Evolutionary conservation across 2,888 invertebrate genomes (phyloP), one percentile per base, ranked within the genome.

Genomic region (Himalopsyche japonica): DNA sequence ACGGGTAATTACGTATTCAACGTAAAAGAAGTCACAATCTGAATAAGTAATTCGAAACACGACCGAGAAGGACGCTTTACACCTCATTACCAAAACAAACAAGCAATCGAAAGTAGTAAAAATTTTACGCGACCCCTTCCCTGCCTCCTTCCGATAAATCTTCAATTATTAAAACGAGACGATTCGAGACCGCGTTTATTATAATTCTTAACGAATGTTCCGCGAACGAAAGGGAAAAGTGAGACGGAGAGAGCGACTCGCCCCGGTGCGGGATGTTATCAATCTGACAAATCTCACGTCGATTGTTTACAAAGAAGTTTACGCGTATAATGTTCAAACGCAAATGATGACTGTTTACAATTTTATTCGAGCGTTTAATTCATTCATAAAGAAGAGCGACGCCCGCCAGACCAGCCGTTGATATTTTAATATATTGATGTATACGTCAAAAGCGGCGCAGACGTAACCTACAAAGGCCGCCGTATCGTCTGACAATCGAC

Each of bases 51-150:
- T 57, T 57, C 57, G 24, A 10, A 20, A 24, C 57, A 57, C 57
- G 57, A 57, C 57, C 57, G 57, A 24, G 57, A 57, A 57, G 57
- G 57, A 57, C 57, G 57, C 57, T 57, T 57, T 77, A 20, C 78
- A 24, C 18, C 85, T 86, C 84, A 86, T 86, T 86, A 86, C 79
- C 79, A 77, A 86, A 86, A 86, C 86, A 86, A 86, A 86, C 84
- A 83, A 82, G 79, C 78, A 84, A 84, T 84, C 64, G 84, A 84
- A 81, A 84, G 84, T 70, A 84, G 76, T 37, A 80, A 84, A 84
- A 78, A 81, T 78, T 78, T 47, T 81, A 81, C 70, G 70, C 34
- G 27, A 70, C 20, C 49, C 49, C 80, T 48, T 48, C 49, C 15
- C 43, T 15, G 43, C 43, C 80, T 49, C 30, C 12, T 34, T 27